phyloP scores from a whole-genome alignment of 2,113 vertebrate genomes.

The Channa argus region DNA sequence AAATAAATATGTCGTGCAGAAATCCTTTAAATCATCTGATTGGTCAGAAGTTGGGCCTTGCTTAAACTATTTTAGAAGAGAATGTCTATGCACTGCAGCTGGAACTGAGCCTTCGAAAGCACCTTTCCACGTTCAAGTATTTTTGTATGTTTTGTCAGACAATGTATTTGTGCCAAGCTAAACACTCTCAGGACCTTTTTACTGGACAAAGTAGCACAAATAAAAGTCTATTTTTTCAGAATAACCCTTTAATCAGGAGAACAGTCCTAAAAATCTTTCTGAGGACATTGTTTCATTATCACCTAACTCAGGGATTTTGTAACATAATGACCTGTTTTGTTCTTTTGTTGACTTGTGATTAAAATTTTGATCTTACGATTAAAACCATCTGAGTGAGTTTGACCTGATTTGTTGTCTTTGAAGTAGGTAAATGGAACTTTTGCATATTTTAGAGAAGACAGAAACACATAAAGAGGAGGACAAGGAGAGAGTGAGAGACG shows the following conservation, averaged over 20 bases:
- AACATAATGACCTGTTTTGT: not conserved
- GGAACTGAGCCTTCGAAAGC: too few species aligned
- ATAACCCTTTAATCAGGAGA: too few species aligned
- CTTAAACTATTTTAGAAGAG: too few species aligned
- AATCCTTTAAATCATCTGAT: too few species aligned
- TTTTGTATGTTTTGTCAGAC: too few species aligned
- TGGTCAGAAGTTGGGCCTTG: too few species aligned
- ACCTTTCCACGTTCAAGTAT: too few species aligned
- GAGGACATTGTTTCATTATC: not conserved
- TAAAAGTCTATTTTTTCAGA: too few species aligned
- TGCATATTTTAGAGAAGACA: conserved; percentile 15
- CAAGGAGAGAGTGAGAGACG: conserved; percentile 44
- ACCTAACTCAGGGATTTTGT: not conserved
- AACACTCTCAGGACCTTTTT: not conserved
- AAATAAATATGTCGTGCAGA: too few species aligned
- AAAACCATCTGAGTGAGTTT: not conserved
- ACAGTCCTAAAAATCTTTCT: not conserved
- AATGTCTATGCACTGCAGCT: too few species aligned
- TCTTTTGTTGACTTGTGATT: conserved; percentile 8
- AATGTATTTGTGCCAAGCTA: not conserved
- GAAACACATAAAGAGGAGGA: conserved; percentile 8
- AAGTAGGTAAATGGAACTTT: conserved; percentile 35
- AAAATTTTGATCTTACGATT: not conserved
- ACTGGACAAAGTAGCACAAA: not conserved
- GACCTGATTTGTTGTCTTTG: conserved; percentile 26